These are phyloP conservation scores for Acanthoscelides obtectus DNA, from an alignment of 2,888 invertebrate species.

Conservation along the genomic window DNA sequence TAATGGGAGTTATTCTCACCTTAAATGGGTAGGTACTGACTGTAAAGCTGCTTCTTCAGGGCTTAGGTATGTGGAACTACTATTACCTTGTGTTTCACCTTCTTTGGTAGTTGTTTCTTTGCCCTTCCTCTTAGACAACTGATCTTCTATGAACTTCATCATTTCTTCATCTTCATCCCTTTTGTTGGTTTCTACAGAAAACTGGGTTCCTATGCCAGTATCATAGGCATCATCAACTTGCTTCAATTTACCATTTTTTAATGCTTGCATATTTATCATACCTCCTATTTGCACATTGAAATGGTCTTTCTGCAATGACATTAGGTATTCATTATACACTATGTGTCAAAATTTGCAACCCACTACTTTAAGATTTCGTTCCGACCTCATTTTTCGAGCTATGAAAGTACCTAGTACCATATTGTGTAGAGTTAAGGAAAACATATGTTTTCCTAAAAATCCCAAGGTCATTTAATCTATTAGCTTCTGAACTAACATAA, in stretches of 20 bases:
- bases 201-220: constrained; percentile 92
- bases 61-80: constrained; percentile 46
- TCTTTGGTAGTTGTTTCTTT: constrained; percentile 43
- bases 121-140: constrained; percentile 74
- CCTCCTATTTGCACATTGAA: constrained; percentile 80
- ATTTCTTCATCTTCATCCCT: constrained; percentile 98
- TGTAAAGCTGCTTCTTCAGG: constrained; percentile 88
- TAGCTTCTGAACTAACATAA: no score
- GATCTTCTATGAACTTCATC: constrained; percentile 88
- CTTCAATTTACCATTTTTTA: constrained; percentile 77
- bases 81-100: constrained; percentile 29
- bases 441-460: no score
- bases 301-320: constrained; percentile 64
- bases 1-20: constrained; percentile 10
- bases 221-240: constrained; percentile 88
- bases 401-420: no score
- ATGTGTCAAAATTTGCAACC: no score
- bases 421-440: no score
- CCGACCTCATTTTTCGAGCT: no score
- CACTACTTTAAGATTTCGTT: no score
- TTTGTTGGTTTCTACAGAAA: constrained; percentile 96
- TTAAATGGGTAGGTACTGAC: constrained; percentile 63
- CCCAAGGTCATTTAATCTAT: no score
- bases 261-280: constrained; percentile 81
- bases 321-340: no score